Evolutionary conservation across 1,140 invertebrate species (phyloP), one percentile per base, ranked within the genome.

Genomic region (Agrypnia vestita): DNA sequence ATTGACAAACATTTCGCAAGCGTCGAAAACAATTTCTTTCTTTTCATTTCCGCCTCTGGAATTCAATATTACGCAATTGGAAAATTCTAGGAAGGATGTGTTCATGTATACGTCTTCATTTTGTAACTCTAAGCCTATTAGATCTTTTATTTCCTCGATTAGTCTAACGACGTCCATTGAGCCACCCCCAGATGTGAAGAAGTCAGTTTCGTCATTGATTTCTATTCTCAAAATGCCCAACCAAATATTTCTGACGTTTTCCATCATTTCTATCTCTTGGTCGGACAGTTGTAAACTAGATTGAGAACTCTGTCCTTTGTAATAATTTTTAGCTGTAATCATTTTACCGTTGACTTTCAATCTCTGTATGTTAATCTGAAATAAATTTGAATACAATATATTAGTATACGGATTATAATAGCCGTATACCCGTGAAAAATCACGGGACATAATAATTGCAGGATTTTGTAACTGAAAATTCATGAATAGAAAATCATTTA

Each of bases 151-250:
- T 89, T 99, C 97, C 89, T 99, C 98, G 0, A 99, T 93, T 44
- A 98, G 87, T 84, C 97, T 92, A 0, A 98, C 96, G 9, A 99
- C 97, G 86, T 99, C 97, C 97, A 99, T 99, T 10, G 97, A 98
- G 0, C 96, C 96, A 19, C 96, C 98, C 25, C 98, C 98, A 51
- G 92, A 93, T 11, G 93, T 93, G 87, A 99, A 99, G 87, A 99
- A 99, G 86, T 99, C 97, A 0, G 96, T 97, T 0, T 93, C 91
- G 1, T 94, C 90, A 1, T 94, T 92, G 4, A 99, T 91, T 0
- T 95, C 93, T 0, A 92, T 89, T 81, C 94, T 94, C 0, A 99
- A 88, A 84, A 99, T 98, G 7, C 93, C 92, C 78, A 93, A 91
- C 98, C 98, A 99, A 25, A 98, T 93, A 10, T 88, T 86, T 84